phyloP scores from a whole-genome alignment of 1,140 invertebrate genomes.

The Piezodorus guildinii region DNA sequence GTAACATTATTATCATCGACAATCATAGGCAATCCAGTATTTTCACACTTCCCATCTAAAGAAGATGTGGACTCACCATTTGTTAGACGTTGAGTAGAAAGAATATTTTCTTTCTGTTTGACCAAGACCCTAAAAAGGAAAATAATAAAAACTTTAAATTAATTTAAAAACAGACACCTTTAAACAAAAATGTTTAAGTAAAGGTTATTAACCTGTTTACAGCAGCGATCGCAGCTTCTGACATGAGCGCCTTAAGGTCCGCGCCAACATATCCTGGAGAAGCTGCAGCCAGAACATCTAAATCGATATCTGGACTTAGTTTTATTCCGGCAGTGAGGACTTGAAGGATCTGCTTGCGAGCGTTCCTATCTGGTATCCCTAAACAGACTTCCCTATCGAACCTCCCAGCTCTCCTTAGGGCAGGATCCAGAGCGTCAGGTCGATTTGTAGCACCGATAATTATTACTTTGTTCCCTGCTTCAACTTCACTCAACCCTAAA shows the following conservation, averaged over 20 bases:
- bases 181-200: no score
- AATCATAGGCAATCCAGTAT: no score
- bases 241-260: slow-evolving; percentile 75
- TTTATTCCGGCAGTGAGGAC: slow-evolving; percentile 55
- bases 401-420: slow-evolving; percentile 77
- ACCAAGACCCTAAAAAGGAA: neutral
- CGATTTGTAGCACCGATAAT: slow-evolving; percentile 92
- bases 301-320: slow-evolving; percentile 56
- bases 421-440: slow-evolving; percentile 85
- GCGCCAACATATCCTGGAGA: slow-evolving; percentile 97
- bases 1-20: neutral
- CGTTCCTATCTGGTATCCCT: slow-evolving; percentile 79
- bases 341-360: slow-evolving; percentile 61
- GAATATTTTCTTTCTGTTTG: neutral
- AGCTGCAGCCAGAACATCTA: slow-evolving; percentile 57
- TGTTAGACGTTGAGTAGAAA: neutral
- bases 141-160: no score
- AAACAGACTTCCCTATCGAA: slow-evolving; percentile 88
- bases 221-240: slow-evolving; percentile 76
- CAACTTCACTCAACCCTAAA: neutral
- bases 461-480: slow-evolving; percentile 49
- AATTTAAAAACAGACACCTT: no score
- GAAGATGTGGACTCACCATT: neutral
- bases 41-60: neutral
- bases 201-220: slow-evolving; percentile 45